phyloP scores from a whole-genome alignment of 1,140 invertebrate species.

The Lepidurus packardi region DNA sequence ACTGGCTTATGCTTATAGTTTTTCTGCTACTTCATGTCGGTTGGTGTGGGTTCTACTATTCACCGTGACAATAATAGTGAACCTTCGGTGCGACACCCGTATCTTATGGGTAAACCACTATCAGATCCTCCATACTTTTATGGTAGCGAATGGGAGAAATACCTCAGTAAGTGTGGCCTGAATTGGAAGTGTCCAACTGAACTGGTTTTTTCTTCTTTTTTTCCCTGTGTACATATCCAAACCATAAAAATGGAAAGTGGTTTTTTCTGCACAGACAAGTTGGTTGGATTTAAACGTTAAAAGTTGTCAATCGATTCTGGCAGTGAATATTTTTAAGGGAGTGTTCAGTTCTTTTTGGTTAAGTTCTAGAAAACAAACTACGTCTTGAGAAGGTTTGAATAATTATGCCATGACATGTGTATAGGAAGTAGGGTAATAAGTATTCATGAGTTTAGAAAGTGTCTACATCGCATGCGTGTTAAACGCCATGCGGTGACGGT shows the following conservation, averaged over 20 bases:
- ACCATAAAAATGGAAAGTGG: too few species aligned
- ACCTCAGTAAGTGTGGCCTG: slow-evolving; percentile 1
- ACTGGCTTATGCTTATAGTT: too few species aligned
- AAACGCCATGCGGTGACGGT: not conserved
- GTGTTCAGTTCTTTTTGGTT: too few species aligned
- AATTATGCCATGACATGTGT: too few species aligned
- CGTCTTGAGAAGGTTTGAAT: too few species aligned
- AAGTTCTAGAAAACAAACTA: too few species aligned
- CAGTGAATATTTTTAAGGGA: too few species aligned
- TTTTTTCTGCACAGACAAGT: too few species aligned
- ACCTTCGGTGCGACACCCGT: not conserved
- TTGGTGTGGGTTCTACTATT: not conserved
- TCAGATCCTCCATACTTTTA: slow-evolving; percentile 24
- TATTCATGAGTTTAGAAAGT: not conserved
- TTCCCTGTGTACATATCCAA: not conserved
- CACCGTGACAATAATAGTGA: not conserved
- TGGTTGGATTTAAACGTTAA: too few species aligned
- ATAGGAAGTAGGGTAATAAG: not conserved
- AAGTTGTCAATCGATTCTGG: too few species aligned
- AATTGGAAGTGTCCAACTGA: not conserved
- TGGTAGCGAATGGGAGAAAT: slow-evolving; percentile 26
- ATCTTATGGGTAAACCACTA: not conserved
- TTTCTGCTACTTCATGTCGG: not conserved
- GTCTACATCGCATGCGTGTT: not conserved
- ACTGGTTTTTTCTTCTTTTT: not conserved